phyloP scores from a whole-genome alignment of 2,888 invertebrate genomes.

The Hydroisotoma schaefferi region DNA sequence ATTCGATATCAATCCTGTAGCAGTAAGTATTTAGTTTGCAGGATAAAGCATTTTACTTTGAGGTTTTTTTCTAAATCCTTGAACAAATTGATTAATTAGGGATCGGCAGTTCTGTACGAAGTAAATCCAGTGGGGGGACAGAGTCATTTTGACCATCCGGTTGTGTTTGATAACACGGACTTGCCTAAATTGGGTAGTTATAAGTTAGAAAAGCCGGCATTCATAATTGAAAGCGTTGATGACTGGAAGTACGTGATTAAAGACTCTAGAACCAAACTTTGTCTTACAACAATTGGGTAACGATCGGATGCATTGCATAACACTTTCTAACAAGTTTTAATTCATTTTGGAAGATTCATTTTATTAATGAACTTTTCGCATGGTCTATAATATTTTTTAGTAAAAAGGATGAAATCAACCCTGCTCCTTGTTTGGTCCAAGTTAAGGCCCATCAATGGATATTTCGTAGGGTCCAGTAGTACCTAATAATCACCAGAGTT shows the following conservation, averaged over 20 bases:
- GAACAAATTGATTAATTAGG: conserved; percentile 20
- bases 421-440: conserved; percentile 20
- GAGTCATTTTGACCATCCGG: conserved; percentile 32
- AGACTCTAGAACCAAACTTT: conserved; percentile 33
- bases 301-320: neutral
- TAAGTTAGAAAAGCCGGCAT: conserved; percentile 29
- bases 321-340: neutral
- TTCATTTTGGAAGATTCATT: too few relatives aligned
- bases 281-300: conserved; percentile 24
- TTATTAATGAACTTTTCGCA: too few relatives aligned
- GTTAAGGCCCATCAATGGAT: conserved; percentile 36
- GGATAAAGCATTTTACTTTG: too few relatives aligned
- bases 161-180: conserved; percentile 25
- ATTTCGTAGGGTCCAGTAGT: conserved; percentile 17
- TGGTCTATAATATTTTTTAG: conserved; percentile 19
- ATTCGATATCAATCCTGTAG: conserved; percentile 33
- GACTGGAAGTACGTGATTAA: conserved; percentile 40
- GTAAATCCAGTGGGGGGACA: conserved; percentile 23
- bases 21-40: conserved; percentile 22
- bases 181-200: conserved; percentile 26
- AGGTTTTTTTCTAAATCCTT: neutral
- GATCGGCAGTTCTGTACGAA: conserved; percentile 34
- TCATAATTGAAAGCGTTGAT: conserved; percentile 41
- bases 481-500: neutral
- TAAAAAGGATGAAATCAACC: conserved; percentile 24